A percentile compares a stretch with the other conserved stretches of the same genome.
Evolutionary conservation across 2,888 invertebrate species (phyloP).

Genomic region (Epinotia bilunana): DNA sequence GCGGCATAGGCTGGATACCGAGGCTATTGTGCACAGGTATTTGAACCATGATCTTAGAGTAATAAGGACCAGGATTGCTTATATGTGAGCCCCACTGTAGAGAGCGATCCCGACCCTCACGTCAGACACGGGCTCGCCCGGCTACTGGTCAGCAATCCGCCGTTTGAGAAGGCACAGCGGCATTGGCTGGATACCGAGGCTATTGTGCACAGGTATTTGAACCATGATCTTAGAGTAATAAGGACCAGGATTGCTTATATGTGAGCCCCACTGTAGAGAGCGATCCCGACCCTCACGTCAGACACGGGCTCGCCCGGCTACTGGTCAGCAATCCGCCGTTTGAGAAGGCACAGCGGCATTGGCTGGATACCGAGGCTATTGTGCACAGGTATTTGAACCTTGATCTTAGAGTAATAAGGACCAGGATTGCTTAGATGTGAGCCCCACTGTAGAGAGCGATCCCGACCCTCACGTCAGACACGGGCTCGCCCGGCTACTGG

Average conservation of each 20-base stretch:
- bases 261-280: conserved; percentile 88
- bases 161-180: conserved; percentile 89
- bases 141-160: conserved; percentile 90
- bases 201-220: conserved; percentile 18
- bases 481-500: conserved; percentile 89
- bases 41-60: background rate
- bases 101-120: conserved; percentile 94
- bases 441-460: conserved; percentile 91
- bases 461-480: conserved; percentile 93
- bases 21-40: conserved; percentile 70
- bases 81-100: conserved; percentile 85
- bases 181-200: conserved; percentile 91
- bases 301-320: conserved; percentile 90
- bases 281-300: conserved; percentile 93
- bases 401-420: background rate
- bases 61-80: background rate
- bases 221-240: background rate
- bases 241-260: background rate
- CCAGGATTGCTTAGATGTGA: background rate
- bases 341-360: conserved; percentile 86
- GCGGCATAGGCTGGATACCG: conserved; percentile 89
- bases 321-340: conserved; percentile 92
- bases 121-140: conserved; percentile 91
- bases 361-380: conserved; percentile 89
- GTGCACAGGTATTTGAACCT: conserved; percentile 20